Evolutionary conservation across 2,797 vertebrate genomes (phyloP).

Genomic region (Hemitrygon akajei): DNA sequence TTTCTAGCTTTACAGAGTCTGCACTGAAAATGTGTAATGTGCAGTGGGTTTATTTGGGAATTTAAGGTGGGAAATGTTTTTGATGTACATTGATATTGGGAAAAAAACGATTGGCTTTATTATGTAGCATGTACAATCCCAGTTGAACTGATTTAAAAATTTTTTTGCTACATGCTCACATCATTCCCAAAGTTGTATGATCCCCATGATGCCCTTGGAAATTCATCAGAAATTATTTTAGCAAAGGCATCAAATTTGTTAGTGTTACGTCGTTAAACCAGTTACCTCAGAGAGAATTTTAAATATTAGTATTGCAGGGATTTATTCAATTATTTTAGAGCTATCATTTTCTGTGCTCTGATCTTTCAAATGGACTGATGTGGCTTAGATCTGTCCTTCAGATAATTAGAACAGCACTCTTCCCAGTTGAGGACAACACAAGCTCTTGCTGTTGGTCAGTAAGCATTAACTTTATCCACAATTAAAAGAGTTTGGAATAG

Average conservation of each 20-base stretch:
- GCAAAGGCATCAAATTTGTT: neutral
- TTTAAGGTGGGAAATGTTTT: neutral
- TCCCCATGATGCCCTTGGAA: neutral
- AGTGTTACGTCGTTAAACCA: no score
- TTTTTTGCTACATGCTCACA: neutral
- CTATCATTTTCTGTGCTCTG: neutral
- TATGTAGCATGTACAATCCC: neutral
- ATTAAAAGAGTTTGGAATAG: slow-evolving; percentile 28
- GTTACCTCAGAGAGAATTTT: neutral
- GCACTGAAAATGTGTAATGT: no score
- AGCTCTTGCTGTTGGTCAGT: neutral
- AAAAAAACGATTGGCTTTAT: neutral
- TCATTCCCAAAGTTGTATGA: neutral
- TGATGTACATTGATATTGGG: slow-evolving; percentile 1
- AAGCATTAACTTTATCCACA: slow-evolving; percentile 11
- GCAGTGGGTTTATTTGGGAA: neutral
- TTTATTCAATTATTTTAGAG: neutral
- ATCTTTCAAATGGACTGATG: neutral
- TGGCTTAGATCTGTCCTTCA: neutral
- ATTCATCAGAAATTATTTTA: neutral
- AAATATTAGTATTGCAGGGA: neutral
- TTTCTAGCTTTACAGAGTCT: no score
- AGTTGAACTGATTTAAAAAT: neutral
- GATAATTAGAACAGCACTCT: neutral
- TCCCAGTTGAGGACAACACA: neutral